phyloP scores from a whole-genome alignment of 1,140 invertebrate species.

The Antheraea mylitta region DNA sequence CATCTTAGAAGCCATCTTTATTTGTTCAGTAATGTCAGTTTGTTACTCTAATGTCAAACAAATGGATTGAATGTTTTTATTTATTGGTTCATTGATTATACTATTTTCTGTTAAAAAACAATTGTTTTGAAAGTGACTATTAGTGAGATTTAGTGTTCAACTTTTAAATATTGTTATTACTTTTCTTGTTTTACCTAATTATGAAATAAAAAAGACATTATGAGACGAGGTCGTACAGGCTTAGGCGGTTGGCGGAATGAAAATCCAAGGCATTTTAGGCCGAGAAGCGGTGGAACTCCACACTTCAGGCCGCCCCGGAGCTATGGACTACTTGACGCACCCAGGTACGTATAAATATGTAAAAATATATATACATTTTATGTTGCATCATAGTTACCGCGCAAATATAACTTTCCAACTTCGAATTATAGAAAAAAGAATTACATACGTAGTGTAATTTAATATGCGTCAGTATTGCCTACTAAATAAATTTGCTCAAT shows the following conservation, averaged over 20 bases:
- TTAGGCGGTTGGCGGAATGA: constrained; percentile 69
- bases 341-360: constrained; percentile 36
- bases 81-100: constrained; percentile 46
- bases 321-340: constrained; percentile 40
- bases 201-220: constrained; percentile 50
- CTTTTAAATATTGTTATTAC: background rate
- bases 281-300: constrained; percentile 49
- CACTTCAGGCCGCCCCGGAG: constrained; percentile 50
- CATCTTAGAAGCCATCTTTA: constrained; percentile 3
- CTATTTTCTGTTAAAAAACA: constrained; percentile 39
- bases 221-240: constrained; percentile 68
- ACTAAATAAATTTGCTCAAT: background rate
- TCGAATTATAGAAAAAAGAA: background rate
- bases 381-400: constrained; percentile 32
- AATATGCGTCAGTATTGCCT: background rate
- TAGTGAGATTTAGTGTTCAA: background rate
- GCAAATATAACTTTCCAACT: constrained; percentile 22
- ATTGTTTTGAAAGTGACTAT: background rate
- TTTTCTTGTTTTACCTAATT: constrained; percentile 1
- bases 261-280: constrained; percentile 61
- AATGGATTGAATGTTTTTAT: constrained; percentile 34
- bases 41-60: constrained; percentile 24
- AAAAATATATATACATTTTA: constrained; percentile 1
- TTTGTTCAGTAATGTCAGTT: constrained; percentile 8
- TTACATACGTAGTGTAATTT: constrained; percentile 1